phyloP scores from a whole-genome alignment of 1,140 invertebrate species.

The Agraylea sexmaculata region DNA sequence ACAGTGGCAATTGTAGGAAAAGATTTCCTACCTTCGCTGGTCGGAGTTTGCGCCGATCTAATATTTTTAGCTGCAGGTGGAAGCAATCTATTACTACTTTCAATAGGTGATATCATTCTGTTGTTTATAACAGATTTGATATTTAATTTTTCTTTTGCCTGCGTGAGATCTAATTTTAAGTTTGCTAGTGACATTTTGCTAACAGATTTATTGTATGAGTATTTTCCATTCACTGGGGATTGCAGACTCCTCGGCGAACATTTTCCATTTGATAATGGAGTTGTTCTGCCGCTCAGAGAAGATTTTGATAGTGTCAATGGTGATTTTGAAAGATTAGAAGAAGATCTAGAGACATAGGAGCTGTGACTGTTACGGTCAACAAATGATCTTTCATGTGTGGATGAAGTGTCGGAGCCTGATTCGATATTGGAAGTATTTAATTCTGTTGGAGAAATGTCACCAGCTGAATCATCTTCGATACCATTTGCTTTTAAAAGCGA shows the following conservation, averaged over 20 bases:
- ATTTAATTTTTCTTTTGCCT: constrained; percentile 28
- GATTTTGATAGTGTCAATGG: constrained; percentile 6
- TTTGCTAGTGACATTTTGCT: constrained; percentile 19
- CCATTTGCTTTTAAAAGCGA: constrained; percentile 21
- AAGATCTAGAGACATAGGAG: background rate
- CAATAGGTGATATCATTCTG: constrained; percentile 20
- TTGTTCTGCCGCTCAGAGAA: constrained; percentile 14
- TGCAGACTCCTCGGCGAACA: constrained; percentile 13
- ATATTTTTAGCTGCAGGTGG: constrained; percentile 15
- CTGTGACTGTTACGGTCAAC: constrained; percentile 9
- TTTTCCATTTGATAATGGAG: constrained; percentile 16
- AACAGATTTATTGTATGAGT: background rate
- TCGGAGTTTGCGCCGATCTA: constrained; percentile 26
- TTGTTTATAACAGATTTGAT: constrained; percentile 18
- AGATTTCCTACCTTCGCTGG: constrained; percentile 30
- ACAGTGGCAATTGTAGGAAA: constrained; percentile 22
- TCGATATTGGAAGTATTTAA: constrained; percentile 26
- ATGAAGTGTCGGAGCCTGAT: constrained; percentile 4
- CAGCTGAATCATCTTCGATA: constrained; percentile 11
- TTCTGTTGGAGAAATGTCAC: constrained; percentile 16
- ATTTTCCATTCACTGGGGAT: constrained; percentile 11
- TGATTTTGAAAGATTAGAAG: constrained; percentile 10
- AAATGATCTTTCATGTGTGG: background rate
- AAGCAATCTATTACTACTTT: constrained; percentile 16
- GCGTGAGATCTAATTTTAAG: constrained; percentile 26